Evolutionary conservation across 2,888 invertebrate species (phyloP).

Genomic region (Chrysolina americana): DNA sequence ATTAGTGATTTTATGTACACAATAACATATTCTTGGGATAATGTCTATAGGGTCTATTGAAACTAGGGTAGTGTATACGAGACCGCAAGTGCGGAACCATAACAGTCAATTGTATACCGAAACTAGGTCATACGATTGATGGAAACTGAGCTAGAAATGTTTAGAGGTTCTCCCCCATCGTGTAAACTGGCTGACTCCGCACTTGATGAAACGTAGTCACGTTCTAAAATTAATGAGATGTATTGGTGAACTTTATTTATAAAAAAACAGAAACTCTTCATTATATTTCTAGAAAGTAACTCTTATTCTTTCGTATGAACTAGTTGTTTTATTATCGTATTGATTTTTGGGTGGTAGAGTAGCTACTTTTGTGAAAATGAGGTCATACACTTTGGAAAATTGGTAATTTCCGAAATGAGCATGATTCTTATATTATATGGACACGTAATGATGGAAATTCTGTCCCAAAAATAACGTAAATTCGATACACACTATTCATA

Average conservation of each 20-base stretch:
- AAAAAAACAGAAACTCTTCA: not conserved
- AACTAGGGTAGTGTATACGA: not conserved
- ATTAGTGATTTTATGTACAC: slow-evolving; percentile 5
- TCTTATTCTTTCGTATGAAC: not conserved
- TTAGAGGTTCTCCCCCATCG: too few relatives aligned
- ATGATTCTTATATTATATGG: not conserved
- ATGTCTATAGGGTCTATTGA: not conserved
- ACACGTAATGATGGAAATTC: not conserved
- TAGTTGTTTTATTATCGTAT: not conserved
- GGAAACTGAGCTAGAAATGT: too few relatives aligned
- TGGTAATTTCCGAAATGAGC: not conserved
- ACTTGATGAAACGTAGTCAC: too few relatives aligned
- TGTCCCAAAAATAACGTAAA: not conserved
- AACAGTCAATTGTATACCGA: not conserved
- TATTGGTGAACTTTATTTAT: not conserved
- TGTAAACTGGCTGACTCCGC: too few relatives aligned
- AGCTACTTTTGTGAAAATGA: too few relatives aligned
- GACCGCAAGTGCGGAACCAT: slow-evolving; percentile 1
- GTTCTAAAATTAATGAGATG: too few relatives aligned
- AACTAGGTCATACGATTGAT: too few relatives aligned
- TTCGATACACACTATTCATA: not conserved
- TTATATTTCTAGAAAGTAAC: not conserved
- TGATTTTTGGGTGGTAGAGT: too few relatives aligned
- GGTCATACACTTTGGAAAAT: not conserved
- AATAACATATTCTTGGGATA: not conserved